Conservation (phyloP, 1,140 invertebrate genomes). For the Drosophila rhopaloa region DNA sequence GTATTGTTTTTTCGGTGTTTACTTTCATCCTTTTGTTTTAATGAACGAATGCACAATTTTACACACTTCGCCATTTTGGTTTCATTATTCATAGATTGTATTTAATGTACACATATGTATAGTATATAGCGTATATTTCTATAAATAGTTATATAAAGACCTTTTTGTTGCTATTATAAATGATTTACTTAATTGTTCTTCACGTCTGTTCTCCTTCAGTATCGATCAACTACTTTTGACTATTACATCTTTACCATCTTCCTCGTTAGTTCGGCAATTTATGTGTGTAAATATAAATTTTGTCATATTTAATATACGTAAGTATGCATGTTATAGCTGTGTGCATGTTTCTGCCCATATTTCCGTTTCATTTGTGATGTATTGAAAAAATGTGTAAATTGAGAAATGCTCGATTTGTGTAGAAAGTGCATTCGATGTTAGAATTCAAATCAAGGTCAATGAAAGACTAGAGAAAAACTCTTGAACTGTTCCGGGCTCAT, state of each 20-base stretch:
- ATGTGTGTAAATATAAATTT: conserved; percentile 74
- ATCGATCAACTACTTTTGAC: conserved; percentile 66
- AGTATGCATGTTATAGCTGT: conserved; percentile 43
- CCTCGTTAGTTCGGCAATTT: conserved; percentile 53
- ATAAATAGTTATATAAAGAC: conserved; percentile 76
- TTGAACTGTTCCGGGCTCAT: conserved; percentile 33
- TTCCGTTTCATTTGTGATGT: conserved; percentile 12
- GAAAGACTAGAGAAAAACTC: conserved; percentile 24
- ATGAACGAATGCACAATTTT: conserved; percentile 83
- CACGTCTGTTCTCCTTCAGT: conserved; percentile 18
- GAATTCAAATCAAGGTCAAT: conserved; percentile 17
- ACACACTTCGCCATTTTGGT: conserved; percentile 78
- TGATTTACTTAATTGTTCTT: conserved; percentile 51
- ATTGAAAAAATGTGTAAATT: conserved; percentile 11
- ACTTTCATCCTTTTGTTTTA: conserved; percentile 82
- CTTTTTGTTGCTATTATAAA: conserved; percentile 69
- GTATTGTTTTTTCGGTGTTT: conserved; percentile 81
- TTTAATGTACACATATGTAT: conserved; percentile 79
- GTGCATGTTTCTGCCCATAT: conserved; percentile 37
- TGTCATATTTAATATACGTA: conserved; percentile 45
- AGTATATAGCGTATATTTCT: conserved; percentile 65
- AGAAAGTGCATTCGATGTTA: conserved; percentile 22
- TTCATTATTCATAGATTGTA: conserved; percentile 74
- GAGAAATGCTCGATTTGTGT: conserved; percentile 21
- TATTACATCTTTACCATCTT: conserved; percentile 42